Percentiles rank a stretch among this genome's conserved stretches.
These are phyloP conservation scores for Gymnodraco acuticeps DNA, from an alignment of 2,797 vertebrate species.

Conservation along the genomic window DNA sequence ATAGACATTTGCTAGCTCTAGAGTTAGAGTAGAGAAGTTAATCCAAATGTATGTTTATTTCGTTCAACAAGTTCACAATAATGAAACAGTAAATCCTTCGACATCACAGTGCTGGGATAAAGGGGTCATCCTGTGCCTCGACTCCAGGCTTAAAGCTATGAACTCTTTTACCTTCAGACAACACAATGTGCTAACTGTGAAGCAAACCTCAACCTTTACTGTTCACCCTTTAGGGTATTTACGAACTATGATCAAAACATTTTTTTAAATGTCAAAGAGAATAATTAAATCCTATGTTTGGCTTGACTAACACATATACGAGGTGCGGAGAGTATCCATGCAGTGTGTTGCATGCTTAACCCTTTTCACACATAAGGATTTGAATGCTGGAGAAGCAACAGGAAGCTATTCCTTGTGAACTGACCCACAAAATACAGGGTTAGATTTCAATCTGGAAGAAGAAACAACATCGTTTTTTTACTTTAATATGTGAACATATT, in stretches of 20 bases:
- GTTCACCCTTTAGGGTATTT: background rate
- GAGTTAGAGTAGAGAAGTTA: background rate
- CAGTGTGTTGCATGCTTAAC: too few species aligned
- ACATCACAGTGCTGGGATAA: background rate
- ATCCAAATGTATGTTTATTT: background rate
- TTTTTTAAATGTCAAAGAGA: background rate
- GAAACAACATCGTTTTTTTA: too few species aligned
- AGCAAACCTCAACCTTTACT: background rate
- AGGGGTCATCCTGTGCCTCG: background rate
- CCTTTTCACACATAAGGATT: background rate
- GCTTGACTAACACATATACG: background rate
- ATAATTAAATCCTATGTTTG: background rate
- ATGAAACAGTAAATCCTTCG: background rate
- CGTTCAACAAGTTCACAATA: background rate
- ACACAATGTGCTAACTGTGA: background rate
- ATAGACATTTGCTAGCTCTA: slow-evolving; percentile 54
- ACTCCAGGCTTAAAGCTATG: background rate
- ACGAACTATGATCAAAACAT: background rate
- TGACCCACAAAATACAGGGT: too few species aligned
- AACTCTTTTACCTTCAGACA: background rate
- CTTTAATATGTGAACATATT: too few species aligned
- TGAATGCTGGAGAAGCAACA: background rate
- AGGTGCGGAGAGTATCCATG: background rate
- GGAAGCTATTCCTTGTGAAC: too few species aligned
- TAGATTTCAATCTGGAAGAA: too few species aligned